Base-by-base conservation (phyloP, 2,113 vertebrate species). In the Amphiprion ocellaris region DNA sequence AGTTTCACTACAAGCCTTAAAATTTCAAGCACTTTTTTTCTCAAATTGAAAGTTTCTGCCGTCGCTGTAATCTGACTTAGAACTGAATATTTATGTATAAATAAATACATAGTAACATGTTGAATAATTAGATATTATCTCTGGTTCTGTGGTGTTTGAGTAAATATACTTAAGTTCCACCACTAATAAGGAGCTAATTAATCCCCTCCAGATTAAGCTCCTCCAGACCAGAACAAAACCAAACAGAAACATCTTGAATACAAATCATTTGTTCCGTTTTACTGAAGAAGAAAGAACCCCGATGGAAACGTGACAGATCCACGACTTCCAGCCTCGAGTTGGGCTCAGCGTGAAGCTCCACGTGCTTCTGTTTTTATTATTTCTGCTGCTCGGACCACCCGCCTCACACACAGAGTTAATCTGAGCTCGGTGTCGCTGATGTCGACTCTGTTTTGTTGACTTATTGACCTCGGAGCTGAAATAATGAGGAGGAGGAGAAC, bases 371-470 rank as follows among this genome's bases (percentile, higher is more conserved):
- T 69, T 70, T 72, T 10, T 41, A 58, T 58, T 67, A 41, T 76
- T 72, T 64, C 39, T 39, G 14, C n/a, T 60, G 58, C 49, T 55
- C 54, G 44, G 39, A 67, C 78, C 64, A 65, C 52, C 28, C 53
- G 33, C 41, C 10, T 44, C 70, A 17, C 59, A 75, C 24, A 59
- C 59, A 64, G 52, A 37, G 46, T 37, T 80, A 77, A 87, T 77
- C 81, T 70, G 37, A 7, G 80, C 77, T 81, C 69, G 41, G 66
- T 69, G 63, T 65, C 73, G 2, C 11, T 12, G 46, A 63, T 59
- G 73, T 55, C 33, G 28, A 53, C 41, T 67, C 68, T 87, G 77
- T 87, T 81, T 63, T 87, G 59, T 62, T 84, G 81, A 87, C 77
- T 61, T 63, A 0, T 24, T 78, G 60, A 84, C 74, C 78, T 1